Percentiles rank a stretch among this genome's conserved stretches.
phyloP scores from a whole-genome alignment of 2,888 invertebrate genomes.

The Xestia ashworthii region DNA sequence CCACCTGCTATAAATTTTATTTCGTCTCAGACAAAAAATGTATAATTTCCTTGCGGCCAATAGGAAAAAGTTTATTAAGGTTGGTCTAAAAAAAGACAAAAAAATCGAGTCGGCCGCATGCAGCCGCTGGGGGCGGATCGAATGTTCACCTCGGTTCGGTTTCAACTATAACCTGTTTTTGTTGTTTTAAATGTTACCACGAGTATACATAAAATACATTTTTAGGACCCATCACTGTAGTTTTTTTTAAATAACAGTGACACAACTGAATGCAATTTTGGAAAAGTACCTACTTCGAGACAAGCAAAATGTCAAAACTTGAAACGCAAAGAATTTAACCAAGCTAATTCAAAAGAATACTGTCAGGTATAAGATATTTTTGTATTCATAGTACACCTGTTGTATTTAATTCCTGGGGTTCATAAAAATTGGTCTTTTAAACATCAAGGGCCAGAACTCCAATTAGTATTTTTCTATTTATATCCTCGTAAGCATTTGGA shows the following conservation, averaged over 20 bases:
- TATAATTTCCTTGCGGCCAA: conserved; percentile 87
- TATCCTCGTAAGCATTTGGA: conserved; percentile 28
- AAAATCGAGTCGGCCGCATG: conserved; percentile 77
- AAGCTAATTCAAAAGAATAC: not conserved
- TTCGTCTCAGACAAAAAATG: conserved; percentile 77
- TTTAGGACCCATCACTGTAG: not conserved
- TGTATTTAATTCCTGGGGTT: conserved; percentile 1
- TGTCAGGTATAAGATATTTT: not conserved
- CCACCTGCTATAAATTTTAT: conserved; percentile 89
- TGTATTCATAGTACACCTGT: not conserved
- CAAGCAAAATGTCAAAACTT: not conserved
- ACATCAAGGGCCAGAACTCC: conserved; percentile 10
- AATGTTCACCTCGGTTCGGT: conserved; percentile 77
- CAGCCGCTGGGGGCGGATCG: conserved; percentile 84
- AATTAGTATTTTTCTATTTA: conserved; percentile 39
- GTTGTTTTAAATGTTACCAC: conserved; percentile 78
- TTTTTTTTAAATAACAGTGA: not conserved
- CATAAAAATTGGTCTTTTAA: not conserved
- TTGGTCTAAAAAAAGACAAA: conserved; percentile 79
- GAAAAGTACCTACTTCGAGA: not conserved
- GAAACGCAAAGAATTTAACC: not conserved
- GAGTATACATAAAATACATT: conserved; percentile 47
- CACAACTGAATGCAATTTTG: not conserved
- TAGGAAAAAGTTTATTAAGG: conserved; percentile 89
- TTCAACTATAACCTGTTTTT: conserved; percentile 81